Conservation (phyloP, 2,797 vertebrate species). For the Ataeniobius toweri region DNA sequence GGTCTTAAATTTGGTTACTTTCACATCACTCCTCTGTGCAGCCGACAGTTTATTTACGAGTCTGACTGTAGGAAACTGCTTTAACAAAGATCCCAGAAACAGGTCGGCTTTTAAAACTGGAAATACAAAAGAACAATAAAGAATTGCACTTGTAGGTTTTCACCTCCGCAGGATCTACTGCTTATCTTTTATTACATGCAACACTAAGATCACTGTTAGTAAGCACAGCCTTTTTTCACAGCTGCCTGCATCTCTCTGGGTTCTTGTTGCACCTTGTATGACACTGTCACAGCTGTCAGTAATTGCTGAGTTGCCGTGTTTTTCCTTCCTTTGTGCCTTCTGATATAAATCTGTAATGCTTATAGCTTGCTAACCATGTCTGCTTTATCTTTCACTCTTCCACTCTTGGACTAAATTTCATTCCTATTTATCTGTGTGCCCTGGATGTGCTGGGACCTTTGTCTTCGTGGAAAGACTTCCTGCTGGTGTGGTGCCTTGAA, state of each 20-base stretch:
- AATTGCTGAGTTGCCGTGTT: conserved; percentile 25
- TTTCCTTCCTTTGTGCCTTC: conserved; percentile 7
- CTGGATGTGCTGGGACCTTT: conserved; percentile 42
- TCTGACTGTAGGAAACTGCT: conserved; percentile 46
- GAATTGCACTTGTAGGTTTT: conserved; percentile 28
- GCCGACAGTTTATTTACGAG: conserved; percentile 60
- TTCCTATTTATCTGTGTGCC: conserved; percentile 22
- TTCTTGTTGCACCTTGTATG: conserved; percentile 21
- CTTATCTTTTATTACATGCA: background rate
- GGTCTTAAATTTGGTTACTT: conserved; percentile 49
- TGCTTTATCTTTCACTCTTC: conserved; percentile 26
- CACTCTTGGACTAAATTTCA: conserved; percentile 22
- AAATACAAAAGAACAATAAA: conserved; percentile 52
- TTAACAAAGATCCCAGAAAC: conserved; percentile 48
- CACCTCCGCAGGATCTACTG: background rate
- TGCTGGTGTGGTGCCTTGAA: conserved; percentile 43
- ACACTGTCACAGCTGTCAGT: conserved; percentile 34
- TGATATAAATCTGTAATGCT: conserved; percentile 17
- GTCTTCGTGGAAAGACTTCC: conserved; percentile 45
- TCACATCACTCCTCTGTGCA: conserved; percentile 36
- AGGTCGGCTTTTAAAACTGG: conserved; percentile 46
- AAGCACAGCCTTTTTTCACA: background rate
- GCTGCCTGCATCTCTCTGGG: background rate
- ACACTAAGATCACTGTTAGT: conserved; percentile 14
- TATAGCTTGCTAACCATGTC: conserved; percentile 16